Conservation (phyloP, 2,888 invertebrate genomes). For the Cephus spinipes region DNA sequence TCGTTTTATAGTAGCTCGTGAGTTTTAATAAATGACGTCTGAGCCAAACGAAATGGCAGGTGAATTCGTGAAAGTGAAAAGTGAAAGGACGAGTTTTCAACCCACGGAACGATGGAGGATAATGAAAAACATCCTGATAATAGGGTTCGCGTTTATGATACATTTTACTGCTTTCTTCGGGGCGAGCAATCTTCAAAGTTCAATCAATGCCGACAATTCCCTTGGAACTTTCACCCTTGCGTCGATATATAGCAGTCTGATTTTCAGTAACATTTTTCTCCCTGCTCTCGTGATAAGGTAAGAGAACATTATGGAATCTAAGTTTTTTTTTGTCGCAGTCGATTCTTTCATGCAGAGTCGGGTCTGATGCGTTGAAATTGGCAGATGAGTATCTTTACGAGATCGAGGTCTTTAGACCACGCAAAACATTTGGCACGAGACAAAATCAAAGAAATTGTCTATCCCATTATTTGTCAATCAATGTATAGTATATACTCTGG, state of each 20-base stretch:
- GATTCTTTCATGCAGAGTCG: too few species aligned
- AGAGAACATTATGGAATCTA: constrained; percentile 48
- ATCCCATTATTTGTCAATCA: too few species aligned
- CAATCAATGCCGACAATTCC: constrained; percentile 84
- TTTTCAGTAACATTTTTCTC: constrained; percentile 90
- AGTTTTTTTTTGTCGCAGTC: too few species aligned
- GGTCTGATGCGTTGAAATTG: too few species aligned
- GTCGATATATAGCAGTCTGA: constrained; percentile 87
- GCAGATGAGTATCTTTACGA: too few species aligned
- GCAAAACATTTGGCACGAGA: too few species aligned
- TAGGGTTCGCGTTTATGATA: constrained; percentile 91
- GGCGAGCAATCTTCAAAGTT: constrained; percentile 85
- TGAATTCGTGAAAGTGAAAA: constrained; percentile 46
- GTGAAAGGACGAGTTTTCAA: constrained; percentile 35
- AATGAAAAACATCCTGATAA: constrained; percentile 84
- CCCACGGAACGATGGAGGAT: constrained; percentile 80
- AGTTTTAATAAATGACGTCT: background rate
- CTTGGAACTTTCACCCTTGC: constrained; percentile 87
- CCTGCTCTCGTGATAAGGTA: constrained; percentile 87
- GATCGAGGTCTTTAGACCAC: too few species aligned
- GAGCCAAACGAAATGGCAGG: constrained; percentile 21
- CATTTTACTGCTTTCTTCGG: constrained; percentile 94
- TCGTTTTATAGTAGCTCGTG: too few species aligned
- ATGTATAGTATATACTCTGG: too few species aligned
- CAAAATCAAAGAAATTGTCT: too few species aligned